Evolutionary conservation across 2,797 vertebrate species (phyloP).

Genomic region (Coreius guichenoti): DNA sequence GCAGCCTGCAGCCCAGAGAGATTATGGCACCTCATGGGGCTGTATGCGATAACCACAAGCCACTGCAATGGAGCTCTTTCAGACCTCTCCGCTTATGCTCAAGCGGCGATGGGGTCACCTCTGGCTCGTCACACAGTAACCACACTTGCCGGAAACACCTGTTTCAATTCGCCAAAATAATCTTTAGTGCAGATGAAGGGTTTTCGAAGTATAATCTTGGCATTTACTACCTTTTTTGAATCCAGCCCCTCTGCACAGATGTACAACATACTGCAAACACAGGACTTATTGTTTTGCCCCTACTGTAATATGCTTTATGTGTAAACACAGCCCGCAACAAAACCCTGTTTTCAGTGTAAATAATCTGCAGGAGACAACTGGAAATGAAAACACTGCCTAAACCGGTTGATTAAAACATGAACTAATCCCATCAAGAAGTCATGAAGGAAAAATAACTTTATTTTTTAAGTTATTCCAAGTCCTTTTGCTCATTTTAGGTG

Average conservation of each 20-base stretch:
- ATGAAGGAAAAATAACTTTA: not conserved
- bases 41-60: not conserved
- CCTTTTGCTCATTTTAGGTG: not conserved
- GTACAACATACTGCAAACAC: constrained; percentile 25
- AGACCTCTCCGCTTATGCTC: not conserved
- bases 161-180: not conserved
- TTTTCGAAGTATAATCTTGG: constrained; percentile 57
- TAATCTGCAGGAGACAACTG: constrained; percentile 65
- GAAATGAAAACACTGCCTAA: constrained; percentile 67
- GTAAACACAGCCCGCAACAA: constrained; percentile 65
- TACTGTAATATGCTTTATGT: constrained; percentile 67
- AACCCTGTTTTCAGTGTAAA: constrained; percentile 72
- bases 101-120: not conserved
- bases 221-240: constrained; percentile 51
- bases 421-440: constrained; percentile 1
- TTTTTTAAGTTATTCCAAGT: not conserved
- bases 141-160: constrained; percentile 1
- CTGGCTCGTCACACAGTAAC: not conserved
- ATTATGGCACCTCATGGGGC: not conserved
- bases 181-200: constrained; percentile 47
- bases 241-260: constrained; percentile 29
- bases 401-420: constrained; percentile 28
- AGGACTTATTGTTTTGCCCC: constrained; percentile 56
- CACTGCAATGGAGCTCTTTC: not conserved
- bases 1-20: constrained; percentile 14